Base-by-base conservation (phyloP, 2,797 vertebrate genomes). In the Australoheros facetus region DNA sequence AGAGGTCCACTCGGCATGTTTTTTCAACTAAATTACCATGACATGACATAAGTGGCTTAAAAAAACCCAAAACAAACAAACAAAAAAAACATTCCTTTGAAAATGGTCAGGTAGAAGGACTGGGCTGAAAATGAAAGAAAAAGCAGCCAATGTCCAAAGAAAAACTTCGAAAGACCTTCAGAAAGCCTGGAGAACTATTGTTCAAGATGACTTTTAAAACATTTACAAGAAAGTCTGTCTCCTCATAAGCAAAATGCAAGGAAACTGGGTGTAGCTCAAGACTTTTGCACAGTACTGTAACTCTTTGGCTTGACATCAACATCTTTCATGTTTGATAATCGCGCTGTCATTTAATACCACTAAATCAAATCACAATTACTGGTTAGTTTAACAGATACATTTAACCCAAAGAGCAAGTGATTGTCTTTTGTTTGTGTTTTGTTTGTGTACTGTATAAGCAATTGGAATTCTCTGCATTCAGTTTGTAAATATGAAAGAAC, bases 281-380 rank as follows among this genome's bases (percentile, higher is more conserved):
- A n/a, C 19, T 53, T 51, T 51, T 64, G 3, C 60, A 26, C 60
- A 64, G 23, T 45, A 28, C 60, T 45, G 26, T 19, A 81, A 66
- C 57, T 80, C 8, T 48, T 42, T 62, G 37, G 53, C 60, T 70
- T 16, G 70, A 60, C 23, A 75, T n/a, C 34, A 83, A 57, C 3
- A 56, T 54, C 11, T 76, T 64, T 83, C n/a, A 51, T 7, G 56
- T 73, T 60, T 21, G 48, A 13, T 58, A 37, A 74, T n/a, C 34
- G 5, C 14, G 21, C 39, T 60, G 30, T 54, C 23, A 32, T 32
- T 74, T 56, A 70, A 34, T 59, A 75, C 71, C 37, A 59, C 51
- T 19, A 30, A 51, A 72, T 23, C 19, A 19, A 57, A 66, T 71
- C 17, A 19, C 9, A 64, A 48, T 77, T 4, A 23, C 3, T 48